phyloP scores from a whole-genome alignment of 1,140 invertebrate species.

The Aphidius gifuensis region DNA sequence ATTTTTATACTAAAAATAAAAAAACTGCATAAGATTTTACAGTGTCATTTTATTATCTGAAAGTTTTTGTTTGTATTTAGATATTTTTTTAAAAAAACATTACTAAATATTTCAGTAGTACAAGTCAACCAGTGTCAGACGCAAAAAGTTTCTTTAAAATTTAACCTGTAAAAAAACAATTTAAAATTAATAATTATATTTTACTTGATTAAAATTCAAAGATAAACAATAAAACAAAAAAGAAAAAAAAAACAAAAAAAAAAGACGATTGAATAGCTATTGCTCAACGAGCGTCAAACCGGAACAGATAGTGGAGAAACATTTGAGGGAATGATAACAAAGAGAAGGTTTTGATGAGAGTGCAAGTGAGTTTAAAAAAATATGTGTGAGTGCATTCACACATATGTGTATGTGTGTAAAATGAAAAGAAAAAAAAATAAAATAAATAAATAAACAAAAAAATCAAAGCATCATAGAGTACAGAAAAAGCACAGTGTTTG shows the following conservation, averaged over 20 bases:
- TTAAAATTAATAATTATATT: too few species aligned
- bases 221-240: neutral
- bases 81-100: too few species aligned
- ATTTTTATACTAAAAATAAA: too few species aligned
- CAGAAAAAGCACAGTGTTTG: neutral
- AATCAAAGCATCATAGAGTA: neutral
- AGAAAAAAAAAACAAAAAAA: neutral
- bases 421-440: neutral
- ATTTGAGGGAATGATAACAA: constrained; percentile 18
- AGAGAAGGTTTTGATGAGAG: constrained; percentile 1
- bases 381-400: too few species aligned
- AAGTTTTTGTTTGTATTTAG: too few species aligned
- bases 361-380: constrained; percentile 1
- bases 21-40: too few species aligned
- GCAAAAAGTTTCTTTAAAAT: too few species aligned
- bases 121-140: too few species aligned
- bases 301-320: constrained; percentile 17
- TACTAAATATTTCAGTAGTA: too few species aligned
- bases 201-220: too few species aligned
- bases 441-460: neutral
- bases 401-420: neutral
- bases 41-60: too few species aligned
- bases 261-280: constrained; percentile 12
- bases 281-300: constrained; percentile 15
- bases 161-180: too few species aligned